These are phyloP conservation scores for Cartodere bifasciata DNA, from an alignment of 2,888 invertebrate species.

Conservation along the genomic window DNA sequence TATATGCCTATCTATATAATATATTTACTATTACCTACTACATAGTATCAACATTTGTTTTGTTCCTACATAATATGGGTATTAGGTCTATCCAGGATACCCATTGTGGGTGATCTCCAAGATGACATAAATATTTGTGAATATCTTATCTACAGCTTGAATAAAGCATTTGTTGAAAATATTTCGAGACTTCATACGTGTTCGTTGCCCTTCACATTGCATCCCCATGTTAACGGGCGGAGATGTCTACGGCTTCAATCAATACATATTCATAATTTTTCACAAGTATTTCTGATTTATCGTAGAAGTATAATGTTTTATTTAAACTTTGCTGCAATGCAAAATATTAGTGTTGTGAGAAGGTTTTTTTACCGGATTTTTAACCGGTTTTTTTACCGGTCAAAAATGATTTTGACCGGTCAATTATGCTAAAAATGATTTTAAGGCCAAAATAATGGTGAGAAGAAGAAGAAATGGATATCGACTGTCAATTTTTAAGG, in stretches of 20 bases:
- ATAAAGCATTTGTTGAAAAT: conserved; percentile 53
- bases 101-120: conserved; percentile 23
- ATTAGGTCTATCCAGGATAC: no score
- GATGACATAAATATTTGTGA: conserved; percentile 38
- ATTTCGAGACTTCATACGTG: no score
- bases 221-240: no score
- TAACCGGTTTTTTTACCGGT: no score
- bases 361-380: neutral
- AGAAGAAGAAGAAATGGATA: no score
- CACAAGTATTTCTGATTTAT: no score
- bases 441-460: no score
- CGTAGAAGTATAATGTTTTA: no score
- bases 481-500: no score
- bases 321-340: neutral
- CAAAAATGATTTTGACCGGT: no score
- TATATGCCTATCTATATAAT: conserved; percentile 12
- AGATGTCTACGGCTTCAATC: neutral
- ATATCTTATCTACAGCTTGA: conserved; percentile 41
- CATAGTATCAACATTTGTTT: conserved; percentile 28
- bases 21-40: conserved; percentile 19
- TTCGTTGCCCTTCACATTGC: no score
- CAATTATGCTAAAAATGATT: no score
- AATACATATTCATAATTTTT: conserved; percentile 1
- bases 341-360: conserved; percentile 1
- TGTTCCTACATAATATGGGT: conserved; percentile 30